These are phyloP conservation scores for Acrobasis consociella DNA, from an alignment of 2,888 invertebrate genomes.

Conservation along the genomic window DNA sequence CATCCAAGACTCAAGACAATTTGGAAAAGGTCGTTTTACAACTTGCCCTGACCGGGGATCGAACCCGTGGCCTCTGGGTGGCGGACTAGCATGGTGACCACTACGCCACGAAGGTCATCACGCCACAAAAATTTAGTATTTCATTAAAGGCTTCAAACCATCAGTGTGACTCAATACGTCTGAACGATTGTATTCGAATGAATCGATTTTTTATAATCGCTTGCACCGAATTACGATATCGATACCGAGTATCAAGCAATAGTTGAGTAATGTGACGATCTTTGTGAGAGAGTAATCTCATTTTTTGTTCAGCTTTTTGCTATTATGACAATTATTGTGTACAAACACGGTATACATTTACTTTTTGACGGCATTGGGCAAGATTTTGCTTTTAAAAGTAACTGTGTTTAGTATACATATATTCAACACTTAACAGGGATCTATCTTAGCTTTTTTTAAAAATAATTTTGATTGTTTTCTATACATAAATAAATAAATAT, in stretches of 20 bases:
- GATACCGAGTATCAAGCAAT: constrained; percentile 8
- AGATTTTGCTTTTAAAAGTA: not conserved
- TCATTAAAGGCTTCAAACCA: not conserved
- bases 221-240: constrained; percentile 18
- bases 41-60: too few species aligned
- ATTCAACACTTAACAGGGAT: too few species aligned
- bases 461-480: too few species aligned
- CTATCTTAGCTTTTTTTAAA: too few species aligned
- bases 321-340: not conserved
- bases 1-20: too few species aligned
- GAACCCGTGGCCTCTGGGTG: too few species aligned
- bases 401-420: not conserved
- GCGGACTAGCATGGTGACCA: too few species aligned
- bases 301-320: not conserved
- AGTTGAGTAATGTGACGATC: constrained; percentile 16
- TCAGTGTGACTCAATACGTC: constrained; percentile 7
- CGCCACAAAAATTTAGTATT: constrained; percentile 1
- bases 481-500: too few species aligned
- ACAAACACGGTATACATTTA: not conserved
- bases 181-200: constrained; percentile 5
- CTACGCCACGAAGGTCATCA: too few species aligned
- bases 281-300: constrained; percentile 1
- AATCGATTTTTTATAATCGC: constrained; percentile 12
- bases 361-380: not conserved
- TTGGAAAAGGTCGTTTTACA: too few species aligned